Base-by-base conservation (phyloP, 2,113 vertebrate genomes). In the Gopherus flavomarginatus region DNA sequence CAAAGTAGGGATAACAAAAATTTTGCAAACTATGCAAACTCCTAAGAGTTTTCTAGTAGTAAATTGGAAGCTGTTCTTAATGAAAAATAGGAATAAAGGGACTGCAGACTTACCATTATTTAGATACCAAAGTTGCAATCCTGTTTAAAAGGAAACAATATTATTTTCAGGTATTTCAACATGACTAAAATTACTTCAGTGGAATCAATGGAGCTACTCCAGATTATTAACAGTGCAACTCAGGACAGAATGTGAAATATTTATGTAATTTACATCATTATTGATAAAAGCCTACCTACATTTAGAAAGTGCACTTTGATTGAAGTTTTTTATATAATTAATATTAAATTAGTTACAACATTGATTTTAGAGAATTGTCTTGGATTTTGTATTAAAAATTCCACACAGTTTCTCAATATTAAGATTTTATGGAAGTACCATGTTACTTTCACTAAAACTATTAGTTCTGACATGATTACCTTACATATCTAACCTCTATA, bases 81-180 rank as follows among this genome's bases (percentile, higher is more conserved):
- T 19, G 44, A 84, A 69, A 56, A 27, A 87, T 22, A 35, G 80
- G 14, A 83, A 95, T 65, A 94, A 50, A 93, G 21, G 19, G 0
- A 1, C 42, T 93, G 21, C 42, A 82, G n/a, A 97, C 98, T 98
- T 97, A 98, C 96, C 90, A 93, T 98, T 92, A 92, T 93, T 97
- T 94, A 85, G 93, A 91, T 95, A 89, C 44, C 47, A 93, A 94
- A 94, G 90, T 31, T 77, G 96, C 89, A 93, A 65, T 54, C 87
- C 97, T 98, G 93, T 93, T 93, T 86, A 62, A 96, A 96, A 96
- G 50, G 91, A 97, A 83, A 92, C 52, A 78, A 72, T 29, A 69
- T 94, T 65, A 16, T 77, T 17, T n/a, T 86, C n/a, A 69, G 24
- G 75, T 85, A 0, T 82, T 52, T 85, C 5, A 83, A 42, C 21